Evolutionary conservation across 2,797 vertebrate species (phyloP), one percentile per base, ranked within the genome.

Genomic region (Peromyscus eremicus): DNA sequence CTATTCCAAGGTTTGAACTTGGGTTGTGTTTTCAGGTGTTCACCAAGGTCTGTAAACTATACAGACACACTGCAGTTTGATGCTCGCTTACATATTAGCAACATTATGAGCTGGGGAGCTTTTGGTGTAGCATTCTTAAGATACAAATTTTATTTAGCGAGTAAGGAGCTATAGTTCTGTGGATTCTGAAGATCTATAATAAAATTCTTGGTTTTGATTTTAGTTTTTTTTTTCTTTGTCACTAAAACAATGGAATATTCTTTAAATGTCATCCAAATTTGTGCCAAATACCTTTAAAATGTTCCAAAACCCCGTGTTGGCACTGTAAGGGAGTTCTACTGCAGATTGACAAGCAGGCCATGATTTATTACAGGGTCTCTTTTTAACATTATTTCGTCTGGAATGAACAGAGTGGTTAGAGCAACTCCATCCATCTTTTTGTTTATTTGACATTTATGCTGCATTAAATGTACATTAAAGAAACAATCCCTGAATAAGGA

Each of bases 371-470:
- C n/a, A 80, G 66, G 81, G 94, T 96, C 86, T 68, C 57, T 95
- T 97, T 97, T 96, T 97, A 96, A 97, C 94, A 93, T 97, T 95
- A 94, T 98, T 98, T 98, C 83, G 94, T 97, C 92, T 94, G 57
- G 87, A 97, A 93, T 97, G 94, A 97, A 97, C 87, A 97, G 89
- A 96, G 94, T 73, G 7, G 92, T 89, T 97, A 93, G 83, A 97
- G 96, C 96, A 97, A 98, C 95, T 96, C 96, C 96, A 97, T 98
- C 96, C 92, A 96, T 98, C 97, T 98, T 97, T 95, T 94, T 97
- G 94, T 98, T 97, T 97, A 96, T 97, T 97, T 98, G 97, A 97
- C 95, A 92, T 94, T 87, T 96, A 71, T 83, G 86, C 79, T 86
- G 88, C 94, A 92, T 97, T 96, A 95, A 97, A 94, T 94, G 80